Conservation (phyloP, 1,140 invertebrate genomes). For the Homarus americanus region DNA sequence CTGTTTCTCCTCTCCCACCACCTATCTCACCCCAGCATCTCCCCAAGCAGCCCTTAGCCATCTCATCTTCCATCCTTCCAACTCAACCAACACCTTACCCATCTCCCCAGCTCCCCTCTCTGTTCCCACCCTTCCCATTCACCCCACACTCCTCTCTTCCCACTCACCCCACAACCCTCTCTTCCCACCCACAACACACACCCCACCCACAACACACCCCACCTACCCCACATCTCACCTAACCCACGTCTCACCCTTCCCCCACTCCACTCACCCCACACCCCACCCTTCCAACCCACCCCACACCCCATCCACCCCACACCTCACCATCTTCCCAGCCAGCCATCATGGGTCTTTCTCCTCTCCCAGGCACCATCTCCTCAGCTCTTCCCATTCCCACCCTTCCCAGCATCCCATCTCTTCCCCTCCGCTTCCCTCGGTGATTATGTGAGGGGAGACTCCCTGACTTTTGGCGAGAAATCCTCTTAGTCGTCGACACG, state of each 20-base stretch:
- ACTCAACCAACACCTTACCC: too few species aligned
- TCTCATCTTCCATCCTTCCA: constrained; percentile 25
- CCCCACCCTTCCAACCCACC: background rate
- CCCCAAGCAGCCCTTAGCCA: too few species aligned
- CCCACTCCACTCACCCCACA: background rate
- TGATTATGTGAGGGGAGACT: constrained; percentile 57
- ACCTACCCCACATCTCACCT: too few species aligned
- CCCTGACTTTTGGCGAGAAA: constrained; percentile 63
- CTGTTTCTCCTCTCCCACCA: background rate
- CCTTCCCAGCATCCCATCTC: background rate
- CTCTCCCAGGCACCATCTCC: background rate
- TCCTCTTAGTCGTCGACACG: constrained; percentile 63
- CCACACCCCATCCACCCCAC: background rate
- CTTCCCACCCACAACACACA: too few species aligned
- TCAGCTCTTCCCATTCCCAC: background rate
- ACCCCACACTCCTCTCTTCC: too few species aligned
- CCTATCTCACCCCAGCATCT: background rate
- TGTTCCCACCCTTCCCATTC: too few species aligned
- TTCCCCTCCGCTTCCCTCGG: constrained; percentile 57
- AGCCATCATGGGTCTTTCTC: too few species aligned
- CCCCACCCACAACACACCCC: too few species aligned
- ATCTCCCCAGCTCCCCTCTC: too few species aligned
- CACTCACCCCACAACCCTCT: too few species aligned
- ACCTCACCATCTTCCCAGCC: background rate
- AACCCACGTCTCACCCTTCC: too few species aligned